phyloP scores from a whole-genome alignment of 2,888 invertebrate genomes.

The Limenitis camilla region DNA sequence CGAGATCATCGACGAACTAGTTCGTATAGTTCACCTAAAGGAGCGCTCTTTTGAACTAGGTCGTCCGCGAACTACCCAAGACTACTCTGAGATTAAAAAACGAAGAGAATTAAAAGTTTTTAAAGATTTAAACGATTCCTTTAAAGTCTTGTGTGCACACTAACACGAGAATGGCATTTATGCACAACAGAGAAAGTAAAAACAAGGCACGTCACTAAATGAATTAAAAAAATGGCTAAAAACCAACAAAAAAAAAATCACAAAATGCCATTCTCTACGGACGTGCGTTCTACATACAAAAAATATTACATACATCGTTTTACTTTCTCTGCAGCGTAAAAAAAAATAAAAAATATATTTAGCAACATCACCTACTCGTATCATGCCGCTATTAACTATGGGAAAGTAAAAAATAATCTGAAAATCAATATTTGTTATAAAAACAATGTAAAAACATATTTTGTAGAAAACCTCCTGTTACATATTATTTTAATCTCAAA shows the following conservation, averaged over 20 bases:
- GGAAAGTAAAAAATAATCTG: slow-evolving; percentile 25
- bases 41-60: too few species aligned
- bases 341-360: slow-evolving; percentile 31
- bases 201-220: slow-evolving; percentile 22
- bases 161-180: slow-evolving; percentile 45
- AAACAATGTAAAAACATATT: slow-evolving; percentile 8
- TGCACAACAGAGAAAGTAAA: slow-evolving; percentile 61
- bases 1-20: too few species aligned
- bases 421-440: slow-evolving; percentile 24
- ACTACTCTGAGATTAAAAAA: too few species aligned
- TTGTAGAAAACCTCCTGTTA: not conserved
- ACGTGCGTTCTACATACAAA: slow-evolving; percentile 26
- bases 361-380: slow-evolving; percentile 32
- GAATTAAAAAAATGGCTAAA: slow-evolving; percentile 6
- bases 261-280: slow-evolving; percentile 48
- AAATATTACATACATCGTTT: slow-evolving; percentile 58
- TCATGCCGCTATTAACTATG: slow-evolving; percentile 43
- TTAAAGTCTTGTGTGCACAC: slow-evolving; percentile 25
- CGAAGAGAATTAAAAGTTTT: not conserved
- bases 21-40: too few species aligned
- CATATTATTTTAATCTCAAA: too few species aligned
- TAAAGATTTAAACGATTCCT: slow-evolving; percentile 4
- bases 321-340: slow-evolving; percentile 68
- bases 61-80: too few species aligned
- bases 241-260: slow-evolving; percentile 3